A percentile compares a stretch with the other conserved stretches of the same genome.
Evolutionary conservation across 2,797 vertebrate species (phyloP).

Genomic region (Epinephelus coioides): DNA sequence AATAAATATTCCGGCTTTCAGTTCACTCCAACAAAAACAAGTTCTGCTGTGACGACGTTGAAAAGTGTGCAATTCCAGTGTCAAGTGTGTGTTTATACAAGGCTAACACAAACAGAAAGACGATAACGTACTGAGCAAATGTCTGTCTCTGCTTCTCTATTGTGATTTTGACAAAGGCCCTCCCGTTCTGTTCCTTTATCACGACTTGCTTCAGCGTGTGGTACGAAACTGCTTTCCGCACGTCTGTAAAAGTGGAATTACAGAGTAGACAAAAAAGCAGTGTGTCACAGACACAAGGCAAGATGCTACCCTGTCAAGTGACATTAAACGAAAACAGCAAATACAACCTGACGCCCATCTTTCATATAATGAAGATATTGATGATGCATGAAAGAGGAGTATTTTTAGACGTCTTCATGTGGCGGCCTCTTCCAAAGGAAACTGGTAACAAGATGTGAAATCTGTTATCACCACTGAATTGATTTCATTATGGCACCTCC

Average conservation of each 20-base stretch:
- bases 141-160: constrained; percentile 14
- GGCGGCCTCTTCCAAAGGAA: constrained; percentile 68
- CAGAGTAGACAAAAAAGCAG: constrained; percentile 72
- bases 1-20: background rate
- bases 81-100: constrained; percentile 14
- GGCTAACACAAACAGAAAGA: constrained; percentile 23
- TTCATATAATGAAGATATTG: constrained; percentile 87
- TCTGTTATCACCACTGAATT: constrained; percentile 81
- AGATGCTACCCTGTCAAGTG: constrained; percentile 83
- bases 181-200: constrained; percentile 45
- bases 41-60: background rate
- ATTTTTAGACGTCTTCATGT: constrained; percentile 82
- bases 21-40: background rate
- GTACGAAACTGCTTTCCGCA: constrained; percentile 61
- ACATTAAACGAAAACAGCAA: constrained; percentile 79
- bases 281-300: constrained; percentile 77
- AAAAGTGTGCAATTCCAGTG: constrained; percentile 7
- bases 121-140: constrained; percentile 17
- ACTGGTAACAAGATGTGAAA: constrained; percentile 82
- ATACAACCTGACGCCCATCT: constrained; percentile 83
- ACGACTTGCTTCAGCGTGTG: constrained; percentile 36
- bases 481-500: constrained; percentile 79
- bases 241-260: constrained; percentile 74
- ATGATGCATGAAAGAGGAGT: constrained; percentile 86
- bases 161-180: constrained; percentile 45